Percentiles rank a stretch among this genome's conserved stretches.
phyloP scores from a whole-genome alignment of 2,797 vertebrate genomes.

The Enteromius paludinosus region DNA sequence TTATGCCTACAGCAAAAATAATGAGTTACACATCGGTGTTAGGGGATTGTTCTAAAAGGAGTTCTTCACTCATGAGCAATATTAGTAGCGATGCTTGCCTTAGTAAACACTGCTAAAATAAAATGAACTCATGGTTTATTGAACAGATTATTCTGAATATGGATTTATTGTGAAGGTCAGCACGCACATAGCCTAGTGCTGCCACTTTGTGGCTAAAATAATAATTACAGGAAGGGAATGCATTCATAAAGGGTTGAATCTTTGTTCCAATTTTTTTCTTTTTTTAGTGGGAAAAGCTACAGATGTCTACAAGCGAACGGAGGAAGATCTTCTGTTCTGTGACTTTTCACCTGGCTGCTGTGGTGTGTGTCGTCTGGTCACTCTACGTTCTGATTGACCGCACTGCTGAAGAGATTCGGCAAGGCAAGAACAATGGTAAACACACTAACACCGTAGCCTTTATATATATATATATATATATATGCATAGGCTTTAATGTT shows the following conservation, averaged over 20 bases:
- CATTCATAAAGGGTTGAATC: background rate
- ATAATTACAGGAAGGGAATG: background rate
- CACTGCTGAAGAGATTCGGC: slow-evolving; percentile 90
- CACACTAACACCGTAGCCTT: background rate
- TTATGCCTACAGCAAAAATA: background rate
- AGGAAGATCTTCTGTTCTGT: slow-evolving; percentile 96
- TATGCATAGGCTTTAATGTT: background rate
- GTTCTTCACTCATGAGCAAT: background rate
- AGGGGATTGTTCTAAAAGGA: background rate
- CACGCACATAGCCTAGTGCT: background rate
- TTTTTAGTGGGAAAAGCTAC: slow-evolving; percentile 93
- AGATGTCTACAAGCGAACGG: slow-evolving; percentile 92
- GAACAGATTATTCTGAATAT: background rate
- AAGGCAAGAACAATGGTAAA: slow-evolving; percentile 87
- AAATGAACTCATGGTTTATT: background rate
- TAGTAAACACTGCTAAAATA: background rate
- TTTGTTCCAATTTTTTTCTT: background rate
- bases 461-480: background rate
- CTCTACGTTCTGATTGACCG: slow-evolving; percentile 89
- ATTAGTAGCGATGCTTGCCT: background rate
- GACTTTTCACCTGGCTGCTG: slow-evolving; percentile 91
- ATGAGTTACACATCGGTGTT: background rate
- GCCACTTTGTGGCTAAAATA: slow-evolving; percentile 23
- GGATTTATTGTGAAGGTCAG: too few relatives aligned
- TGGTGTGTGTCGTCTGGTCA: slow-evolving; percentile 94